These are phyloP conservation scores for Copidosoma aretas DNA, from an alignment of 2,888 invertebrate genomes.

Conservation along the genomic window DNA sequence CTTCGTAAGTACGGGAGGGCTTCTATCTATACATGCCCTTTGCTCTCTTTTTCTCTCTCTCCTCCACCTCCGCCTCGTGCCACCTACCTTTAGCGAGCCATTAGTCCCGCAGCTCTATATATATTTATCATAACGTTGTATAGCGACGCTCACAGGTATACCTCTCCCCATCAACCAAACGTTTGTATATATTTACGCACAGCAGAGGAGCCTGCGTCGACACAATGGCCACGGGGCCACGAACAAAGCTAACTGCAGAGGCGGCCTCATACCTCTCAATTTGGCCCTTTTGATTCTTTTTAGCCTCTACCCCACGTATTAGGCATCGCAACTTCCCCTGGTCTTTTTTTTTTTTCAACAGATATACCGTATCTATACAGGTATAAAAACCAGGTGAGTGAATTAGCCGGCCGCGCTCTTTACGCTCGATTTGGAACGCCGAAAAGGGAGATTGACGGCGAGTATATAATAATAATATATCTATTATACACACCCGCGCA, in stretches of 20 bases:
- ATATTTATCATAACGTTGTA: no score
- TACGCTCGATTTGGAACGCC: not conserved
- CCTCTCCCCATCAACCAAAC: no score
- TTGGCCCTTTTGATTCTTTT: not conserved
- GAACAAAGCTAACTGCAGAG: slow-evolving; percentile 7
- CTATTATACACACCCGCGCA: slow-evolving; percentile 8
- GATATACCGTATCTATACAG: no score
- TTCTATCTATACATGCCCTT: no score
- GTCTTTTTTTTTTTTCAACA: not conserved
- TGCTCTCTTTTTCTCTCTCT: not conserved
- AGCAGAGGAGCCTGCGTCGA: no score
- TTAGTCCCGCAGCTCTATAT: not conserved
- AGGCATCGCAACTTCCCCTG: no score
- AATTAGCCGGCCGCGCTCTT: not conserved
- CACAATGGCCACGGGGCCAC: slow-evolving; percentile 11
- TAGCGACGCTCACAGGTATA: no score
- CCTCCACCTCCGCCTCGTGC: not conserved
- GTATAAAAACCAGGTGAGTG: no score
- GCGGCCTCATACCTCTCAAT: not conserved
- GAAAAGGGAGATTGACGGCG: no score
- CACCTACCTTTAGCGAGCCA: slow-evolving; percentile 4
- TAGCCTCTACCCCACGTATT: no score
- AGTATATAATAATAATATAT: not conserved
- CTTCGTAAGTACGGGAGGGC: no score
- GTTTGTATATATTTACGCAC: no score